Evolutionary conservation across 2,888 invertebrate species (phyloP).

Genomic region (Xestobium rufovillosum): DNA sequence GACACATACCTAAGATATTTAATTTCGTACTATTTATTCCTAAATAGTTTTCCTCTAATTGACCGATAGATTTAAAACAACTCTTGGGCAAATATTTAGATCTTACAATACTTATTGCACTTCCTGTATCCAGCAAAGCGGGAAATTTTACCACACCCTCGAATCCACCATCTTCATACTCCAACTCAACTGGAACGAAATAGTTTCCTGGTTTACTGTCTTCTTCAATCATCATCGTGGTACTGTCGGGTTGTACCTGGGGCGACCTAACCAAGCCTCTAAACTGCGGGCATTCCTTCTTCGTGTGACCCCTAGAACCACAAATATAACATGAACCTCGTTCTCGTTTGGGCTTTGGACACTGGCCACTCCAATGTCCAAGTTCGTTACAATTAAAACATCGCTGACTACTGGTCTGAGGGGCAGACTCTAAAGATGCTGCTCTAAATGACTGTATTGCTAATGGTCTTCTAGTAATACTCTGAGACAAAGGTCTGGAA

Average conservation of each 20-base stretch:
- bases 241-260: too few species aligned
- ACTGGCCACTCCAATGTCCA: conserved; percentile 5
- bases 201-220: neutral
- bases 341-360: conserved; percentile 10
- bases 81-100: neutral
- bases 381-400: conserved; percentile 8
- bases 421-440: too few species aligned
- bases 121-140: conserved; percentile 7
- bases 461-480: too few species aligned
- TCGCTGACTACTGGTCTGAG: too few species aligned
- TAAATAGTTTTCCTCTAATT: too few species aligned
- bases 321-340: conserved; percentile 10
- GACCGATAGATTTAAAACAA: neutral
- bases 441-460: too few species aligned
- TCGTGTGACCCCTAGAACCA: too few species aligned
- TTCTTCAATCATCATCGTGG: too few species aligned
- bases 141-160: neutral
- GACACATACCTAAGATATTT: conserved; percentile 8
- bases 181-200: neutral
- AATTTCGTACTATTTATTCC: conserved; percentile 8
- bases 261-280: too few species aligned
- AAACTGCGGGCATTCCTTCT: too few species aligned
- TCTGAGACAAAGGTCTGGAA: too few species aligned
- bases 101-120: conserved; percentile 2
- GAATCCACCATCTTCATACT: neutral